Base-by-base conservation (phyloP, 2,797 vertebrate genomes). In the Simalia tracyae region DNA sequence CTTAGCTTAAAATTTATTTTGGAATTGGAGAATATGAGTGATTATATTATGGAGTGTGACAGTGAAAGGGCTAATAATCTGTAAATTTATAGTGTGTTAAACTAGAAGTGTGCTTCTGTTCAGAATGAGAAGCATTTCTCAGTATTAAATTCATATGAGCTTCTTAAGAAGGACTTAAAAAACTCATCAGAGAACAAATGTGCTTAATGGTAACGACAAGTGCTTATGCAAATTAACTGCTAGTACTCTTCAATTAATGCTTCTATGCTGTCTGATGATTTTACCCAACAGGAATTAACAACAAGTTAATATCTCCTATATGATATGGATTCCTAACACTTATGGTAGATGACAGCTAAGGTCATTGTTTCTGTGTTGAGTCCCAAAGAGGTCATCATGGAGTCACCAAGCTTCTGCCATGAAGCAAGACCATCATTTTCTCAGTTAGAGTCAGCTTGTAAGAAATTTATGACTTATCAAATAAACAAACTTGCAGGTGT, bases 181-280 rank as follows among this genome's bases (percentile, higher is more conserved):
- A 92, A 26, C 11, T 60, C 89, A 95, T 89, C 93, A 96, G 93
- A 95, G 96, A 95, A 95, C 95, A 96, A 97, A 96, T 92, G 95
- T 91, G 93, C 94, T 95, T 96, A 96, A 95, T 96, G 93, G 93
- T 96, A 96, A 96, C 96, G 94, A 94, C 95, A 96, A 96, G 94
- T 95, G 95, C 89, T 96, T 97, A 96, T 93, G 95, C 93, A 96
- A 96, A 96, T 97, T 87, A 95, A 86, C 93, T 95, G 92, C 94
- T 95, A 95, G 96, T 96, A 95, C 91, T 96, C 94, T 97, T 95
- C 92, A 95, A 95, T 94, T 96, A 95, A 93, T 89, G 88, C 94
- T 96, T 97, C 91, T 84, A 96, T 95, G 95, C 91, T 90, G 94
- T 88, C 92, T 92, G 94, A 95, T 96, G 92, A 96, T 96, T 96